phyloP scores from a whole-genome alignment of 2,113 vertebrate species.

The Rhadina sibilatrix region DNA sequence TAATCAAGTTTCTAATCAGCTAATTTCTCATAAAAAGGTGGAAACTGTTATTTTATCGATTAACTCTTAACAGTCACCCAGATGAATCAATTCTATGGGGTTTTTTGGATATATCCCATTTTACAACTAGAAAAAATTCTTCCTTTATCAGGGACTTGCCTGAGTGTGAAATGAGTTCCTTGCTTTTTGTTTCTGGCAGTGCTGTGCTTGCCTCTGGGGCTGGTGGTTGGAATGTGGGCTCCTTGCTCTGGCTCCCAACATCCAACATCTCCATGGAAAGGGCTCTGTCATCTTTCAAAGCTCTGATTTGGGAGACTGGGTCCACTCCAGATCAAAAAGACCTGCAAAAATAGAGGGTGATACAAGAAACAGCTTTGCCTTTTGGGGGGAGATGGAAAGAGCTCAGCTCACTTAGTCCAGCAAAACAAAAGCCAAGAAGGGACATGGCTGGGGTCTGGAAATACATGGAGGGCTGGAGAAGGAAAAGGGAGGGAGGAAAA shows the following conservation, averaged over 20 bases:
- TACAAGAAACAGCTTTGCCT: not conserved
- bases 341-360: not conserved
- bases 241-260: not conserved
- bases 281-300: not conserved
- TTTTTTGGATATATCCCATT: not conserved
- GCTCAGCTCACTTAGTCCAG: not conserved
- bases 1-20: slow-evolving; percentile 75
- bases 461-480: not conserved
- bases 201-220: not conserved
- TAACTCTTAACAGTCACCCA: slow-evolving; percentile 60
- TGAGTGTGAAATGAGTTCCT: not conserved
- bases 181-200: not conserved
- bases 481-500: not conserved
- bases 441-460: not conserved
- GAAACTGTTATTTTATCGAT: slow-evolving; percentile 68
- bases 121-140: not conserved
- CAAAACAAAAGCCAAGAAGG: slow-evolving; percentile 26
- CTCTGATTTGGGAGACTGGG: not conserved
- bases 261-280: not conserved
- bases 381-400: slow-evolving; percentile 23
- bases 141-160: not conserved
- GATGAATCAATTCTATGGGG: slow-evolving; percentile 12
- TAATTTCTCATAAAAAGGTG: slow-evolving; percentile 49
- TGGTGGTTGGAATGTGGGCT: not conserved
- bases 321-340: not conserved